Base-by-base conservation (phyloP, 2,113 vertebrate species). In the Tretioscincus oriximinensis region DNA sequence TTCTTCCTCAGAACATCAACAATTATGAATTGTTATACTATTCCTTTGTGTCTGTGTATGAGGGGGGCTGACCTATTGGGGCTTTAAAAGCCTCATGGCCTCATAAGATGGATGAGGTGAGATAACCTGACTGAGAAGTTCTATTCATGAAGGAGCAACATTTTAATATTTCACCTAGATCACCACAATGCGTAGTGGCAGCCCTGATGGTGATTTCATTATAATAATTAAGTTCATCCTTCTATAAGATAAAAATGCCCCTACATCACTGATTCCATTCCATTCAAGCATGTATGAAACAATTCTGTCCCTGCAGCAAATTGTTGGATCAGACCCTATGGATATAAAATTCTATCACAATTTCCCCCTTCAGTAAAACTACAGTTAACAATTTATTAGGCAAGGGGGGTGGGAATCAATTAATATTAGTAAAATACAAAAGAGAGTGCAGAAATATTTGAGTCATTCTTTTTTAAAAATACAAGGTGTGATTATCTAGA, bases 381-480 rank as follows among this genome's bases (percentile, higher is more conserved):
- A 88, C 88, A 90, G 91, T 93, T 95, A 58, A 90, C 77, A 83
- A 85, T 93, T 93, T 93, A 90, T 92, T 93, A 91, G 78, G 84
- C 88, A 92, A 91, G 69, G 90, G 90, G 91, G 80, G 35, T 41
- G 89, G 76, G 86, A 88, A 89, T 91, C 93, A 93, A 92, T 93
- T 92, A 90, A 88, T 91, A 88, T 90, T 89, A 90, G 4, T 92
- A 84, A 93, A 87, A 92, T 87, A 81, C 1, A 80, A 74, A 86
- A 85, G 11, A 83, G 68, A 35, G 73, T 83, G 66, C 49, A 81
- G 81, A 85, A 88, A 85, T 47, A n/a, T 82, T 88, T 80, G 81
- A 49, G 0, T 71, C 61, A 76, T 85, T 90, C 78, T 92, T 89
- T 91, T 85, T 90, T 90, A 60, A 76, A 76, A 80, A 76, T 5